Evolutionary conservation across 2,797 vertebrate species (phyloP), one percentile per base, ranked within the genome.

Genomic region (Lepilemur septentrionalis): DNA sequence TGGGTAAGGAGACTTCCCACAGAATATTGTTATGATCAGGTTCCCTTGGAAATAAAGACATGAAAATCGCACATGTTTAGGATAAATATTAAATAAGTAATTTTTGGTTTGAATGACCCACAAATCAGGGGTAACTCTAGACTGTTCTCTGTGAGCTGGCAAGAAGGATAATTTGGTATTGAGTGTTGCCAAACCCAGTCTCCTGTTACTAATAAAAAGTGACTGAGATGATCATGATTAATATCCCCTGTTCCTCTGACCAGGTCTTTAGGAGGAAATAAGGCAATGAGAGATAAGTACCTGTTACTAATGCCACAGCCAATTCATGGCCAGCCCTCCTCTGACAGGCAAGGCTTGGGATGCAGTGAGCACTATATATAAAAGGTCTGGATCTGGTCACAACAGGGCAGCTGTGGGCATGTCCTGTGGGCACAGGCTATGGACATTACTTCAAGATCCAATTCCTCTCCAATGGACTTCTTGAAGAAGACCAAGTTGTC

Each of bases 201-300:
- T 93, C 94, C 93, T 93, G 86, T 92, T 96, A 94, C 84, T 97
- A 94, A 96, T 96, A 94, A 50, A 82, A 97, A 96, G 91, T 92
- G 94, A 84, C 91, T 61, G 65, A 91, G 67, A 84, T 5, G 7
- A 93, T 90, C 46, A 32, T 91, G 91, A 96, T 97, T 94, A 95
- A 97, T 95, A 92, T 55, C 38, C 84, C 78, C 78, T 93, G 38
- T 78, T 94, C 89, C 94, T 95, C 87, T 76, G 78, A 91, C 90
- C 91, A 94, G 65, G 79, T 90, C 84, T 88, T 89, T 55, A 93
- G 82, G 73, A 69, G 59, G 94, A 95, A 96, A 95, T 57, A 92
- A 96, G 80, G 75, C 93, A 91, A 43, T 35, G 59, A 76, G 75
- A 95, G 92, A 82, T 92, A 94, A 96, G 84, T 73, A 92, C 84